Evolutionary conservation across 2,888 invertebrate genomes (phyloP), one percentile per base, ranked within the genome.

Genomic region (Psococerastis gibbosa): DNA sequence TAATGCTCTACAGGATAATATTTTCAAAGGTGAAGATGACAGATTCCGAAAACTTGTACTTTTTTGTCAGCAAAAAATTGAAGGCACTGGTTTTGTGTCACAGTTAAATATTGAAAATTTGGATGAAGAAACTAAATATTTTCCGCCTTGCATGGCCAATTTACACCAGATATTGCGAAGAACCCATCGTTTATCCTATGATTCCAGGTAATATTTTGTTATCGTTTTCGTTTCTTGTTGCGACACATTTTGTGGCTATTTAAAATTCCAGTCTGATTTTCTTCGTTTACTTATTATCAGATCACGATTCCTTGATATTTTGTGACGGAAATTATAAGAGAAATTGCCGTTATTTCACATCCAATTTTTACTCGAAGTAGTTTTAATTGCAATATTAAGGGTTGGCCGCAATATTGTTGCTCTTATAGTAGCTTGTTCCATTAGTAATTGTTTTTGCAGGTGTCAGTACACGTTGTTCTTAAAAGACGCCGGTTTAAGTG

Each of bases 91-190:
- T 13, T 20, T 18, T 15, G 15, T 20, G 9, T 17, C 3, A 13
- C 8, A 6, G 20, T n/a, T 5, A 5, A 38, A 5, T 38, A 15
- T 6, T 5, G 38, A 38, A 6, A 11, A 17, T 18, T 18, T 38
- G 15, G 38, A 38, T 20, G 38, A 38, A 22, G 38, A 38, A 20
- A 20, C 18, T 11, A 17, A 20, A 17, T 38, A 20, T 38, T 38
- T 38, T 11, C 38, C 38, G 15, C 38, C 38, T 38, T 38, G 38
- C 38, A 38, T 38, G 38, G 38, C 38, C 22, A 38, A 38, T 18
- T 17, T 38, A 4, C 38, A 38, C 22, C 38, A 38, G 18, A 38
- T 38, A 5, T 38, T 38, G 22, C 17, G 38, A 5, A 5, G 11
- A 20, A 38, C 6, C n/a, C 38, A 38, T 17, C 17, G 38, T 20